These are phyloP conservation scores for Zelleria hepariella DNA, from an alignment of 2,888 invertebrate species.

Conservation along the genomic window DNA sequence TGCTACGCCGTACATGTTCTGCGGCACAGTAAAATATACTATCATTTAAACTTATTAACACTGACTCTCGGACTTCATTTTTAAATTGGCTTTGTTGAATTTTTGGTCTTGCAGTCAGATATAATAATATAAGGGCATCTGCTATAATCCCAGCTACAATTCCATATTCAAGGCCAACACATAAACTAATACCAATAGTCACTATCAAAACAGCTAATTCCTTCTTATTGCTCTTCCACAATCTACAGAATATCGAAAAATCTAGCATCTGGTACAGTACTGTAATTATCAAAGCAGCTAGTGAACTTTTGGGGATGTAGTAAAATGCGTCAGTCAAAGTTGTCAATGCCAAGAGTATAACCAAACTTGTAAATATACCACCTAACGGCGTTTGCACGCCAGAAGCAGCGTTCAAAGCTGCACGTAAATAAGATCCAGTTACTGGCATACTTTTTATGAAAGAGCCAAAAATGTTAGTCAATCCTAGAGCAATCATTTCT, in stretches of 20 bases:
- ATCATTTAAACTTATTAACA: constrained; percentile 36
- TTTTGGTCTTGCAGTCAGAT: constrained; percentile 38
- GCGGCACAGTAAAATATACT: constrained; percentile 51
- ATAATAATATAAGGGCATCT: constrained; percentile 45
- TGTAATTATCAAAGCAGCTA: constrained; percentile 90
- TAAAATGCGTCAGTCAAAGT: constrained; percentile 87
- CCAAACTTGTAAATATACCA: constrained; percentile 80
- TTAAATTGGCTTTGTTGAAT: constrained; percentile 29
- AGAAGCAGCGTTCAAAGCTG: constrained; percentile 91
- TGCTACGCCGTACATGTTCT: constrained; percentile 39
- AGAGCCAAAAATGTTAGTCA: constrained; percentile 86
- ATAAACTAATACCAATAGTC: constrained; percentile 39
- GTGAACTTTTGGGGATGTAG: constrained; percentile 87
- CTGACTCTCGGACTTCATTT: constrained; percentile 25
- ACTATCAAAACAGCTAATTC: constrained; percentile 35
- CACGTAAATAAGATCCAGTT: constrained; percentile 87
- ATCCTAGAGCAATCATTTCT: constrained; percentile 91
- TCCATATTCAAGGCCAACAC: constrained; percentile 50
- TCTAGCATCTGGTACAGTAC: constrained; percentile 92
- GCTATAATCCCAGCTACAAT: constrained; percentile 44
- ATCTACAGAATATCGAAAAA: constrained; percentile 68
- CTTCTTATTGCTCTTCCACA: constrained; percentile 85
- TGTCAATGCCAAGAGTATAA: constrained; percentile 84
- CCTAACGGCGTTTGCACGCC: constrained; percentile 89
- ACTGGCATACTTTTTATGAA: constrained; percentile 91